Percentiles rank a stretch among this genome's conserved stretches.
Conservation (phyloP, 2,113 vertebrate genomes). For the Leucosticte australis region DNA sequence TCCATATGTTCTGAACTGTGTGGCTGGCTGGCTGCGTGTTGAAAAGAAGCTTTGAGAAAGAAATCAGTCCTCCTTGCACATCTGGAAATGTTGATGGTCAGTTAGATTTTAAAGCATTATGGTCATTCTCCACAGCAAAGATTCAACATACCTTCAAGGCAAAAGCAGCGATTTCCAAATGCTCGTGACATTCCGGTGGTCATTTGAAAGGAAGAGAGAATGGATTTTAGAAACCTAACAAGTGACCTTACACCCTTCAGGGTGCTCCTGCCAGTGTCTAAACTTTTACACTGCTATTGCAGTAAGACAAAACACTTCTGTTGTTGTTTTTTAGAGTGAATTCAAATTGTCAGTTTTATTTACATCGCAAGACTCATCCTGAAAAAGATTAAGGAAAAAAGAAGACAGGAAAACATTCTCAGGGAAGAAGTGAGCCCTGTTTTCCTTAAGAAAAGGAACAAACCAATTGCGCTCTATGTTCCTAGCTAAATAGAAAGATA, state of each 20-base stretch:
- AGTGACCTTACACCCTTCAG: slow-evolving; percentile 29
- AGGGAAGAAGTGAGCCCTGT: not conserved
- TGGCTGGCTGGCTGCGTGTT: not conserved
- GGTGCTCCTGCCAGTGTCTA: not conserved
- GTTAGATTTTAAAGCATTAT: slow-evolving; percentile 42
- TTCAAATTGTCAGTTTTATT: not conserved
- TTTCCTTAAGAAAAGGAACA: not conserved
- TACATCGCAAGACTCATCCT: not conserved
- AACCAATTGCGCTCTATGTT: not conserved
- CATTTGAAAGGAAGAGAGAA: slow-evolving; percentile 22
- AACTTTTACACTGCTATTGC: not conserved
- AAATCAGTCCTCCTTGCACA: slow-evolving; percentile 53
- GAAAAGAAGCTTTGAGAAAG: slow-evolving; percentile 53
- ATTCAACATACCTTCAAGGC: slow-evolving; percentile 51
- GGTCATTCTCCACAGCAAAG: slow-evolving; percentile 55
- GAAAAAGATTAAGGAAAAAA: not conserved
- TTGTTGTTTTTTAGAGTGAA: slow-evolving; percentile 15
- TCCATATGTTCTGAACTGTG: slow-evolving; percentile 45
- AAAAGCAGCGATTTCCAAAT: slow-evolving; percentile 41
- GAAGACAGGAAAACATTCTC: not conserved
- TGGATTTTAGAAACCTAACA: not conserved
- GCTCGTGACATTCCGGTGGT: not conserved
- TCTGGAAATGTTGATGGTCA: slow-evolving; percentile 72
- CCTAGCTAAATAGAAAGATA: not conserved
- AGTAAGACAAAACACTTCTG: slow-evolving; percentile 3